Base-by-base conservation (phyloP, 2,888 invertebrate genomes). In the Sphaerophoria rueppellii region DNA sequence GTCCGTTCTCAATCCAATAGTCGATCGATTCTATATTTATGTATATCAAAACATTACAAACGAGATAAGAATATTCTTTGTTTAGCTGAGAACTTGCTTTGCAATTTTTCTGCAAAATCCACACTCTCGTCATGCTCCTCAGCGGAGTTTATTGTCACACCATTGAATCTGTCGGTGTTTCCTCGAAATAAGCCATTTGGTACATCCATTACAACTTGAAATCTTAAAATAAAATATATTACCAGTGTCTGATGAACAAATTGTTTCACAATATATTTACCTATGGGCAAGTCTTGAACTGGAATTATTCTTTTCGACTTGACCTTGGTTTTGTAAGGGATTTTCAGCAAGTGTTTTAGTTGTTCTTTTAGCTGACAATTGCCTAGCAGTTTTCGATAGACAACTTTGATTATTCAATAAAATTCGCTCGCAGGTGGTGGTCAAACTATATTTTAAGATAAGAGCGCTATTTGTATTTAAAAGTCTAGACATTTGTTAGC, bases 71-170 rank as follows among this genome's bases (percentile, higher is more conserved):
- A 65, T 11, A 4, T 4, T 16, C 5, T 58, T 24, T 40, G 6
- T 40, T 46, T 24, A 5, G n/a, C 16, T 24, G 43, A 50, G 11
- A 16, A 90, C 90, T 91, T 92, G 95, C 96, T 94, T 92, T 92
- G 89, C 72, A 96, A 91, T 88, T 93, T 93, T 16, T 90, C 89
- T 0, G 89, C 67, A 90, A 96, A 95, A 54, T 91, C 89, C 35
- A 90, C 90, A 34, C 61, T 86, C 55, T 89, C 77, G 54, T 93
- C 91, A 90, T 94, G 95, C 52, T 93, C 91, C 90, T 95, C 94
- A 65, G 63, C 75, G 0, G 96, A 95, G 89, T 95, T 93, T 0
- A 97, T 93, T n/a, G 95, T 95, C 6, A 97, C 91, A 1, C 96
- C 97, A 89, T 94, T 94, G 87, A 95, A 96, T 87, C 95, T 93